These are phyloP conservation scores for Heloderma charlesbogerti DNA, from an alignment of 2,113 vertebrate species.

Conservation along the genomic window DNA sequence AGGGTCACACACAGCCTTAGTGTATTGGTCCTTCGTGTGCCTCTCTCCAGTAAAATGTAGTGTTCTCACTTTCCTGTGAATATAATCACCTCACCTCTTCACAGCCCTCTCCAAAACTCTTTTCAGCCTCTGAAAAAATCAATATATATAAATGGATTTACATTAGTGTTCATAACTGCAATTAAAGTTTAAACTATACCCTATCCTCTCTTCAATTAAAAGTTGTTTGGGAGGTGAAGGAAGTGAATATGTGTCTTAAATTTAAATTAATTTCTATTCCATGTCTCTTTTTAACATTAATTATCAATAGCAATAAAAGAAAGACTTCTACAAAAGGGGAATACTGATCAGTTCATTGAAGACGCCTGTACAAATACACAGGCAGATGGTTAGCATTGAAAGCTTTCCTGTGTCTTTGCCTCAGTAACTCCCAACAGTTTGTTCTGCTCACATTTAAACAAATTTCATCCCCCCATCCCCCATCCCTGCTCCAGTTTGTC, in stretches of 20 bases:
- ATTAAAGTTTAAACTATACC: conserved; percentile 34
- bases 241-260: background rate
- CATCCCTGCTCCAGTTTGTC: conserved; percentile 23
- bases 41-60: background rate
- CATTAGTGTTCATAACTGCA: background rate
- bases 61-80: background rate
- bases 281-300: conserved; percentile 28
- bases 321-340: background rate
- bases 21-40: background rate
- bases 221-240: conserved; percentile 15
- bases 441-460: conserved; percentile 21
- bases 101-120: conserved; percentile 5
- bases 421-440: conserved; percentile 1
- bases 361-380: conserved; percentile 5
- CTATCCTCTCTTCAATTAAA: conserved; percentile 14
- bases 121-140: conserved; percentile 23
- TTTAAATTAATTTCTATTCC: conserved; percentile 34
- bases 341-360: conserved; percentile 19
- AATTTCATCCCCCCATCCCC: background rate
- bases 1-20: background rate
- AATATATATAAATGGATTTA: conserved; percentile 9
- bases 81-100: background rate
- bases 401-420: conserved; percentile 5
- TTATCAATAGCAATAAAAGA: conserved; percentile 25
- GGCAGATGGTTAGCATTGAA: background rate